These are phyloP conservation scores for Listronotus bonariensis DNA, from an alignment of 1,140 invertebrate genomes.

Conservation along the genomic window DNA sequence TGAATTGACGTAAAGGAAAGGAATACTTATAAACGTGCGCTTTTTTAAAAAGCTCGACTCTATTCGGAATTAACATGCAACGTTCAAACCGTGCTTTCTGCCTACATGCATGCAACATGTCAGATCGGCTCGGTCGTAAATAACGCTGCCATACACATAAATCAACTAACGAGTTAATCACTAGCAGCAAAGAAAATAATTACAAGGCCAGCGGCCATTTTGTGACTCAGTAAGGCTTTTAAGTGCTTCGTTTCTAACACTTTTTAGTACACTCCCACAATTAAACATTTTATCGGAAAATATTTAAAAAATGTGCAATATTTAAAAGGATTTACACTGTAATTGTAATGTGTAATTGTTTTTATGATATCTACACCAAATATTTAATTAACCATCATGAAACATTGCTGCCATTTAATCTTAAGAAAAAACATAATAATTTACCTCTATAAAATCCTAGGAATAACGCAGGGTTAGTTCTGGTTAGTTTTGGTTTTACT, in stretches of 20 bases:
- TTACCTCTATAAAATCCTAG: too few relatives aligned
- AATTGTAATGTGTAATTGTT: background rate
- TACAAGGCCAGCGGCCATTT: slow-evolving; percentile 53
- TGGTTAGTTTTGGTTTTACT: too few relatives aligned
- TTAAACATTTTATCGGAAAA: background rate
- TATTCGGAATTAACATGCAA: slow-evolving; percentile 54
- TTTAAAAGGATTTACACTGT: background rate
- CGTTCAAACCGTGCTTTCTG: slow-evolving; percentile 51
- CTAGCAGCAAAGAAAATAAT: slow-evolving; percentile 54
- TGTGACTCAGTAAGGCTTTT: slow-evolving; percentile 1
- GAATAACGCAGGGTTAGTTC: too few relatives aligned
- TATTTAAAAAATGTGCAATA: too few relatives aligned
- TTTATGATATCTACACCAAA: too few relatives aligned
- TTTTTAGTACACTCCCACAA: slow-evolving; percentile 25
- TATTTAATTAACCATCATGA: too few relatives aligned
- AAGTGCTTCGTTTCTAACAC: slow-evolving; percentile 35
- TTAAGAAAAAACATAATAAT: too few relatives aligned
- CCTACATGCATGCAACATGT: slow-evolving; percentile 55
- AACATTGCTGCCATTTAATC: too few relatives aligned
- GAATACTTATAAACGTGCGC: slow-evolving; percentile 38
- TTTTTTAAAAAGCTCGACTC: slow-evolving; percentile 29
- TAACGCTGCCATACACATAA: slow-evolving; percentile 51
- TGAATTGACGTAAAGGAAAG: slow-evolving; percentile 28
- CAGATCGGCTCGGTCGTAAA: slow-evolving; percentile 51
- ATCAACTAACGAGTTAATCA: slow-evolving; percentile 56